Conservation (phyloP, 2,888 invertebrate genomes). For the Cerastoderma edule region DNA sequence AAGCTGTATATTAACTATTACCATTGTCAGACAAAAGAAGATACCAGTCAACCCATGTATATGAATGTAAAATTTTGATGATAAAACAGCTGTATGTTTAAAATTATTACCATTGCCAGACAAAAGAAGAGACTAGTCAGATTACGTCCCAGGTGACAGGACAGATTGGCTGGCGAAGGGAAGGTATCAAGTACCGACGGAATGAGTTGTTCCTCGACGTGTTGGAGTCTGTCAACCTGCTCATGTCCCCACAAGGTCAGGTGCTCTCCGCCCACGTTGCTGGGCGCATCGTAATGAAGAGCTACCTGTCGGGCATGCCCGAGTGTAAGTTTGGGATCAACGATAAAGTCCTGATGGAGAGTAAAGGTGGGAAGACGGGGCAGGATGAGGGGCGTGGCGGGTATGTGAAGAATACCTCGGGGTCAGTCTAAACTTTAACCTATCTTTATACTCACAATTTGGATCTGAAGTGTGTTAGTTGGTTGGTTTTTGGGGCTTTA, state of each 20-base stretch:
- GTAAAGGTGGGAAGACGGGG: conserved; percentile 84
- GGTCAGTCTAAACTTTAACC: conserved; percentile 43
- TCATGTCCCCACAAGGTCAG: conserved; percentile 99
- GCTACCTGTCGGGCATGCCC: conserved; percentile 99
- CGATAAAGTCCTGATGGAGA: conserved; percentile 99
- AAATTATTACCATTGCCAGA: conserved; percentile 86
- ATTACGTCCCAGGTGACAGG: conserved; percentile 99
- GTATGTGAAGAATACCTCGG: conserved; percentile 65
- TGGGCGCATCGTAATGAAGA: conserved; percentile 99
- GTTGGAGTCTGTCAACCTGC: conserved; percentile 98
- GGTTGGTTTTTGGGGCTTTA: no score
- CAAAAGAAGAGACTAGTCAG: conserved; percentile 99
- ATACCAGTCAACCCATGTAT: no score
- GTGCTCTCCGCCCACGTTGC: conserved; percentile 99
- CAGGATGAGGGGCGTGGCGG: conserved; percentile 78
- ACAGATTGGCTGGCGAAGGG: conserved; percentile 99
- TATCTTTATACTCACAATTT: conserved; percentile 35
- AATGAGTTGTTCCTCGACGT: conserved; percentile 99
- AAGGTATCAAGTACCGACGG: conserved; percentile 99
- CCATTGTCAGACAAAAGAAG: conserved; percentile 94
- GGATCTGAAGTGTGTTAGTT: conserved; percentile 5
- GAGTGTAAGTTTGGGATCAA: conserved; percentile 99
- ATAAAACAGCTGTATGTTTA: no score
- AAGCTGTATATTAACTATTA: no score
- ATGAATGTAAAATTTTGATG: no score